phyloP scores from a whole-genome alignment of 2,888 invertebrate species.

The Drosophila testacea region DNA sequence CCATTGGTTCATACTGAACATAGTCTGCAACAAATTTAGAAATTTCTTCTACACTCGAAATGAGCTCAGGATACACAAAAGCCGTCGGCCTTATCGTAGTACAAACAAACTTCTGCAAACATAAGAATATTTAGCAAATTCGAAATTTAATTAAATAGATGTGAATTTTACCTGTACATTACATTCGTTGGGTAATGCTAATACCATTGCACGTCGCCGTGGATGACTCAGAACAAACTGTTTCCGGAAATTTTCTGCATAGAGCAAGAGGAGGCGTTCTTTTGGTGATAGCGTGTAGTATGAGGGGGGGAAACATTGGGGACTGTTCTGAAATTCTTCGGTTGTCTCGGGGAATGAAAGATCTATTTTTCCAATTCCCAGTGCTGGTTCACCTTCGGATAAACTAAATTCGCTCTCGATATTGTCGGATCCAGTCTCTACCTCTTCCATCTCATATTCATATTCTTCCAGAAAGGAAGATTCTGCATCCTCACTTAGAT shows the following conservation, averaged over 20 bases:
- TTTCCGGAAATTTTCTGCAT: constrained; percentile 91
- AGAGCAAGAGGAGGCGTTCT: constrained; percentile 90
- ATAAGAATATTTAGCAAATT: background rate
- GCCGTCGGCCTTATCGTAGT: constrained; percentile 92
- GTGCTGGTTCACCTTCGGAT: constrained; percentile 67
- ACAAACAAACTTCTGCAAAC: constrained; percentile 94
- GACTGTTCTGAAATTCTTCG: constrained; percentile 78
- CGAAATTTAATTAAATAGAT: background rate
- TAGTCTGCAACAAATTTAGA: constrained; percentile 92
- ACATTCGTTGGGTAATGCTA: constrained; percentile 92
- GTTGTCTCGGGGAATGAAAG: constrained; percentile 83
- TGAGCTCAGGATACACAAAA: constrained; percentile 89
- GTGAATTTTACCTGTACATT: constrained; percentile 88
- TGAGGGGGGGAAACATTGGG: constrained; percentile 88
- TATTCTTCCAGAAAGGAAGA: background rate
- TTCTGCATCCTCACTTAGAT: constrained; percentile 10
- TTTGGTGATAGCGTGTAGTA: constrained; percentile 89
- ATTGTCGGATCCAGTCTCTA: constrained; percentile 40
- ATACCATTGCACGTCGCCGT: constrained; percentile 88
- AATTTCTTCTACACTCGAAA: constrained; percentile 88
- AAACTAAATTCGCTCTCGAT: constrained; percentile 49
- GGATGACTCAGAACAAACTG: constrained; percentile 88
- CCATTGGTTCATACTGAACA: constrained; percentile 90
- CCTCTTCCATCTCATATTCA: constrained; percentile 49
- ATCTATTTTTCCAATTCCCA: constrained; percentile 79